Base-by-base conservation (phyloP, 2,888 invertebrate genomes). In the Pyrrhia umbra region DNA sequence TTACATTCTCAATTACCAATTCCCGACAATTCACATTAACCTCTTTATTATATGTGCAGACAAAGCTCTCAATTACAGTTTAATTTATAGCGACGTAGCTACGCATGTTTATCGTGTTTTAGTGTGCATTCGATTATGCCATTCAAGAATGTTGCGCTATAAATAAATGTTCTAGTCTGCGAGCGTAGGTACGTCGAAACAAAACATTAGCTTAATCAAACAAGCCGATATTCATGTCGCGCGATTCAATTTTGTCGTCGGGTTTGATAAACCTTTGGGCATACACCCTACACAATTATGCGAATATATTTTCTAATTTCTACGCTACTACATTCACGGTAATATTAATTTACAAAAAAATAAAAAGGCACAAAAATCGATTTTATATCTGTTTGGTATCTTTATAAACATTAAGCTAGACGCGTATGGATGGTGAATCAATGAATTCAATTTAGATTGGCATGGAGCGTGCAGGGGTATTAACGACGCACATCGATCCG, bases 401-500 rank as follows among this genome's bases (percentile, higher is more conserved):
- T 34, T 18, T 30, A 23, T 40, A 13, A 51, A 34, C n/a, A 13
- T 34, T 68, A 57, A 69, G 55, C 54, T 70, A 40, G 45, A 20
- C 75, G 56, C 59, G 69, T 68, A 62, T 70, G 54, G 65, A 75
- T 68, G 66, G 57, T 78, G 79, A 88, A 87, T 86, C 84, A 84
- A 87, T 86, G 83, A 87, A 91, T 90, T 89, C 88, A 88, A 91
- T 92, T 88, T 87, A 85, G 86, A 88, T 87, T 79, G 85, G 79
- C 83, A 81, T 82, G 84, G 77, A 82, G 77, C 82, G 84, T 87
- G 82, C 87, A 83, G 77, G 79, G 80, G 86, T 86, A 90, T 90
- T 90, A 92, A 88, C 86, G 84, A 85, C 79, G 84, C 82, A 85
- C 85, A 92, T 91, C 90, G 92, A 92, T 92, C 91, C 84, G 88